These are phyloP conservation scores for Romanogobio albipinnatus DNA, from an alignment of 2,113 vertebrate genomes.

Conservation along the genomic window DNA sequence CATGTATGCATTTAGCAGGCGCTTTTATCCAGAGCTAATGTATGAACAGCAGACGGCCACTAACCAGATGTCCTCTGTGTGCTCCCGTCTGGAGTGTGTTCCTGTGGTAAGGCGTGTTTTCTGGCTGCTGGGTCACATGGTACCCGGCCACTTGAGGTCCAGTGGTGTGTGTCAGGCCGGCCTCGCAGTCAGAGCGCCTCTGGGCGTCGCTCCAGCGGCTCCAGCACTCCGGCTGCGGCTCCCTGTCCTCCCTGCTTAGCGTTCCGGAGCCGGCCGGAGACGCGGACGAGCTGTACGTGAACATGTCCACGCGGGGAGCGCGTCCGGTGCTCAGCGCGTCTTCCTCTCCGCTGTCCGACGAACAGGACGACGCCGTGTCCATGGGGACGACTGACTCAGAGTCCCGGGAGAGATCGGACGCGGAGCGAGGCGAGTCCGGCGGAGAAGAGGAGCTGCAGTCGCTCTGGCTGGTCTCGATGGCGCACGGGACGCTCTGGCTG, in stretches of 20 bases:
- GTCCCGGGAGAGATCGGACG: conserved; percentile 63
- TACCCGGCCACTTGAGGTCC: conserved; percentile 74
- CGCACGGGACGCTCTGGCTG: conserved; percentile 59
- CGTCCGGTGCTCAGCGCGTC: conserved; percentile 80
- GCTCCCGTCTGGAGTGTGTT: conserved; percentile 58
- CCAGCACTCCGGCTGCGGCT: conserved; percentile 67
- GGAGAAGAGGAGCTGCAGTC: conserved; percentile 69
- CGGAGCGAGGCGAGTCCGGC: conserved; percentile 49
- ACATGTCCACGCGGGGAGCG: neutral
- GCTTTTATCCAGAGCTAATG: too few relatives aligned
- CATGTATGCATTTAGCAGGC: too few relatives aligned
- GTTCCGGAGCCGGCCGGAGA: conserved; percentile 66
- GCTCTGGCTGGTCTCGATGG: conserved; percentile 65
- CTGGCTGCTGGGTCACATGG: conserved; percentile 73
- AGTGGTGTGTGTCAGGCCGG: neutral
- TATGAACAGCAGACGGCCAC: conserved; percentile 49
- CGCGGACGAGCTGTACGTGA: conserved; percentile 60
- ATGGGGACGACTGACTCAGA: conserved; percentile 70
- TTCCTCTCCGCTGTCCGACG: conserved; percentile 87
- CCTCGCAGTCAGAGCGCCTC: conserved; percentile 62
- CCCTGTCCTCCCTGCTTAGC: conserved; percentile 67
- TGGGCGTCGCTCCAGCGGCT: conserved; percentile 67
- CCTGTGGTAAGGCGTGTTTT: conserved; percentile 70
- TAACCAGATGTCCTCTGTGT: conserved; percentile 90
- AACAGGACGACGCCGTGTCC: conserved; percentile 74